Evolutionary conservation across 1,140 invertebrate species (phyloP).

Genomic region (Ephestia elutella): DNA sequence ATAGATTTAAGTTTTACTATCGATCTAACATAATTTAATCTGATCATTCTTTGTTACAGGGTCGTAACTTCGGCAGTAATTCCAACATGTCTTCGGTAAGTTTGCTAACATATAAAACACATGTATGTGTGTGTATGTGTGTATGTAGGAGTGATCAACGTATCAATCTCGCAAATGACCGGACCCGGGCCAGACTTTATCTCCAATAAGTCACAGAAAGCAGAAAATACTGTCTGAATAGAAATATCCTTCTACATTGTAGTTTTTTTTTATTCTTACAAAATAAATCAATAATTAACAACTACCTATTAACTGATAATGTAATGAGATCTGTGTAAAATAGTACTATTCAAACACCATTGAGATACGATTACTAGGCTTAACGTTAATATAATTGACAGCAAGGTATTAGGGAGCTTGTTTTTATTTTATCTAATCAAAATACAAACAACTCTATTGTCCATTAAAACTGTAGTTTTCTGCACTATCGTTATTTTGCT

Average conservation of each 20-base stretch:
- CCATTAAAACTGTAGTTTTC: too few species aligned
- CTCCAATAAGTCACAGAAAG: neutral
- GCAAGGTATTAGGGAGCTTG: too few species aligned
- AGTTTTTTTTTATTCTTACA: too few species aligned
- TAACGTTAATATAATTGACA: too few species aligned
- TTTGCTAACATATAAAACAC: neutral
- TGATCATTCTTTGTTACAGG: conserved; percentile 34
- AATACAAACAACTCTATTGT: too few species aligned
- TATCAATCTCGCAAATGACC: conserved; percentile 9
- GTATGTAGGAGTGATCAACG: neutral
- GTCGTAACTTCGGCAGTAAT: conserved; percentile 19
- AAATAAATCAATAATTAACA: too few species aligned
- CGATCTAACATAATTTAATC: neutral
- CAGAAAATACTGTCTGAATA: neutral
- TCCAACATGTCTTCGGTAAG: conserved; percentile 26
- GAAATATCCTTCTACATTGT: neutral
- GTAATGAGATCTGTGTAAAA: too few species aligned
- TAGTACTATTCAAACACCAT: too few species aligned
- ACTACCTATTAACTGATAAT: too few species aligned
- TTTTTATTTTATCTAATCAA: too few species aligned
- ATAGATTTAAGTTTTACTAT: neutral
- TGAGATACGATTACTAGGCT: too few species aligned
- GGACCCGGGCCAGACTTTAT: conserved; percentile 7
- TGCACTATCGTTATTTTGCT: neutral
- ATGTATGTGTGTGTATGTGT: neutral